Base-by-base conservation (phyloP, 2,888 invertebrate species). In the Drosophila affinis region DNA sequence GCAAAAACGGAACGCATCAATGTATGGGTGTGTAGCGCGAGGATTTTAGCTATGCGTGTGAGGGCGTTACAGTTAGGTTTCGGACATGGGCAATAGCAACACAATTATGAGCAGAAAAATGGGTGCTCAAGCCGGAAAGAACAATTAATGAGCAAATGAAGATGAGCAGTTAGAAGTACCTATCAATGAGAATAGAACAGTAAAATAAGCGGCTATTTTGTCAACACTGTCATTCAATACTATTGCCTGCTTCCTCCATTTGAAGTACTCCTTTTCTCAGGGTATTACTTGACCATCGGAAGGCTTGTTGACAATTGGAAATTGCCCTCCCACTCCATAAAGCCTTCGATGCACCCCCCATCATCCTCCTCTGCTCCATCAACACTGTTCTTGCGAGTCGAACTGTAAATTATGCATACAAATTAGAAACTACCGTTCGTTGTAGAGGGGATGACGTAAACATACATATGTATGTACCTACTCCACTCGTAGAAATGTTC, bases 321-420 rank as follows among this genome's bases (percentile, higher is more conserved):
- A 69, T 62, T n/a, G n/a, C 39, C 55, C 29, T 51, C 18, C 49
- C 27, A 24, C 29, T 29, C 39, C 3, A 32, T 39, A 7, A 5
- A 14, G 39, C 39, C 5, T 5, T 14, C 34, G 34, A 5, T 34
- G 12, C 5, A 6, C 14, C 14, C 39, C 39, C n/a, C 14, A 27
- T 6, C 27, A 27, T 27, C 27, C 27, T 6, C 24, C 24, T 5
- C 24, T 3, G 4, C 5, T 2, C 14, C 17, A 24, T 39, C 32
- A 56, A 14, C 24, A 39, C 18, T 54, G 46, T 64, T 49, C 58
- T 54, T 46, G 58, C 49, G 57, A 39, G 52, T 71, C 56, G 56
- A 72, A 72, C 62, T 76, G 74, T 85, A 82, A 87, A 83, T 87
- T 87, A 83, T 83, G 86, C 86, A 83, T 82, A 85, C 88, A 83